Evolutionary conservation across 2,888 invertebrate genomes (phyloP).

Genomic region (Drosophila planitibia): DNA sequence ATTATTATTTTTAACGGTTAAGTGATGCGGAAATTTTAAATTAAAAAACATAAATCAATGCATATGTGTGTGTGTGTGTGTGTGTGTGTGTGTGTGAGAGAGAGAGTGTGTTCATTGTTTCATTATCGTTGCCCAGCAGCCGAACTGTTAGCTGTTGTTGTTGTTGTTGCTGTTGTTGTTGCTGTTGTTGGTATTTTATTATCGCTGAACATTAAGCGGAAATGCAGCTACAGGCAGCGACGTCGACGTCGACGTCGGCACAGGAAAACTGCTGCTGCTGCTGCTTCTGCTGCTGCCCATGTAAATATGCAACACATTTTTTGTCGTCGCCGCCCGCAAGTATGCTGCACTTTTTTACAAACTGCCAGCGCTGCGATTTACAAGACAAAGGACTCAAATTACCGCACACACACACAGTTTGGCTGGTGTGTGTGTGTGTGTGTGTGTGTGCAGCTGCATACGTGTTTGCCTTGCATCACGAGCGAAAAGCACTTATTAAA

Average conservation of each 20-base stretch:
- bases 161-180: constrained; percentile 27
- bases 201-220: constrained; percentile 83
- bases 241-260: constrained; percentile 30
- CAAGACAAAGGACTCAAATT: constrained; percentile 61
- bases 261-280: constrained; percentile 25
- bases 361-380: constrained; percentile 32
- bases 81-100: constrained; percentile 30
- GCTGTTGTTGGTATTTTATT: constrained; percentile 76
- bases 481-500: constrained; percentile 22
- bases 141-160: constrained; percentile 21
- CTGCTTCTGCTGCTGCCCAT: constrained; percentile 23
- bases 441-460: constrained; percentile 7
- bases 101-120: constrained; percentile 33
- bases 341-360: constrained; percentile 66
- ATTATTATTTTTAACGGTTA: constrained; percentile 77
- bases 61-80: constrained; percentile 50
- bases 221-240: constrained; percentile 74
- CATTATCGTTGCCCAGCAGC: constrained; percentile 55
- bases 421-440: background rate
- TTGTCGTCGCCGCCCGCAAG: constrained; percentile 61
- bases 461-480: constrained; percentile 25
- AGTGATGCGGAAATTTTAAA: constrained; percentile 85
- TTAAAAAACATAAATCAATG: constrained; percentile 85
- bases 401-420: constrained; percentile 19
- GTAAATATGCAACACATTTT: constrained; percentile 57